Conservation (phyloP, 2,888 invertebrate species). For the Girardia tigrina region DNA sequence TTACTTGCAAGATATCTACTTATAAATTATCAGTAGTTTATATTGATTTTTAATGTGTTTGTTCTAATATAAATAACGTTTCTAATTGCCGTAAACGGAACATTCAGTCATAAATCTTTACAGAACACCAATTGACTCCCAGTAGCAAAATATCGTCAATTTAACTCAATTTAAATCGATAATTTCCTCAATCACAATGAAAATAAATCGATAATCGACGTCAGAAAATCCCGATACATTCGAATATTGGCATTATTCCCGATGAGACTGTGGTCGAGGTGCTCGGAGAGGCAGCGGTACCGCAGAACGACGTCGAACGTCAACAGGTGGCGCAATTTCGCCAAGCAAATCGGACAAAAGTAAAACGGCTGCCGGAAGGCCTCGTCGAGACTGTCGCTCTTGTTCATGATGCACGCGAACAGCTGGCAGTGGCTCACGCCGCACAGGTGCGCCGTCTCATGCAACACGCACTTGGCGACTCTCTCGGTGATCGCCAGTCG, state of each 20-base stretch:
- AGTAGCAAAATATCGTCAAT: too few relatives aligned
- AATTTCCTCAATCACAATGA: too few relatives aligned
- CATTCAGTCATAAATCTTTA: too few relatives aligned
- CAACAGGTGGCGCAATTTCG: conserved; percentile 44
- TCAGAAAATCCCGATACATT: not conserved
- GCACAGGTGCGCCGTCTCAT: conserved; percentile 46
- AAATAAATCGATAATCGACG: not conserved
- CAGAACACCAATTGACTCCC: too few relatives aligned
- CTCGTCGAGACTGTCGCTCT: conserved; percentile 42
- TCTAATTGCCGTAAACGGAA: too few relatives aligned
- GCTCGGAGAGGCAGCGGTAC: conserved; percentile 38
- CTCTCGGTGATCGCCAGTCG: not conserved
- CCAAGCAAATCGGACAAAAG: conserved; percentile 46
- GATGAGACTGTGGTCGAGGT: not conserved
- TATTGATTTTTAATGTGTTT: too few relatives aligned
- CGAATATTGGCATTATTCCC: too few relatives aligned
- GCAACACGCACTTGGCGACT: conserved; percentile 35
- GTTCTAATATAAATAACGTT: too few relatives aligned
- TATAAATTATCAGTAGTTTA: too few relatives aligned
- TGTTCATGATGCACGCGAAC: conserved; percentile 47
- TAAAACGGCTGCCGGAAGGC: conserved; percentile 45
- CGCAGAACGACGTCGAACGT: conserved; percentile 42
- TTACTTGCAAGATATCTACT: too few relatives aligned
- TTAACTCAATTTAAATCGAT: too few relatives aligned
- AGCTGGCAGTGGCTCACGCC: conserved; percentile 44